A percentile compares a stretch with the other conserved stretches of the same genome.
Conservation (phyloP, 2,797 vertebrate genomes). For the Lepus townsendii region DNA sequence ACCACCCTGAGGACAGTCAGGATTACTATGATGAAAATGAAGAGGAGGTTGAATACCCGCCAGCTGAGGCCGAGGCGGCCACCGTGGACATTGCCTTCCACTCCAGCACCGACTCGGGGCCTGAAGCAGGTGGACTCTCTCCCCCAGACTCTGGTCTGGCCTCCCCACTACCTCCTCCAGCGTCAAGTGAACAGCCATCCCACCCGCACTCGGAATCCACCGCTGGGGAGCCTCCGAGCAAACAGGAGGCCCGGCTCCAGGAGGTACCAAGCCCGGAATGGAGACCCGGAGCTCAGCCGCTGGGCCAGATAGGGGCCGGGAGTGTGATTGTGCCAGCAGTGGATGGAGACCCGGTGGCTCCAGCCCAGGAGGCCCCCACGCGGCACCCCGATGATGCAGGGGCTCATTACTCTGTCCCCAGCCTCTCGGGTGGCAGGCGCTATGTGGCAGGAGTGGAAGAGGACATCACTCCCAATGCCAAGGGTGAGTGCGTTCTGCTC, state of each 20-base stretch:
- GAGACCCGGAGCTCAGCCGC: constrained; percentile 23
- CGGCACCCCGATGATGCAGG: constrained; percentile 77
- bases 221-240: not conserved
- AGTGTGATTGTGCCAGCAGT: not conserved
- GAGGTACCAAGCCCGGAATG: constrained; percentile 60
- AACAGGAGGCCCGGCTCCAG: constrained; percentile 63
- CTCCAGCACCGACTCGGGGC: not conserved
- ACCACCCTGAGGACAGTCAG: constrained; percentile 86
- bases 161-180: constrained; percentile 26
- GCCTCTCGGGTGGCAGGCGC: constrained; percentile 81
- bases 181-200: constrained; percentile 34
- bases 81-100: not conserved
- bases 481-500: constrained; percentile 89
- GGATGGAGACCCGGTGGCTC: constrained; percentile 8
- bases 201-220: constrained; percentile 57
- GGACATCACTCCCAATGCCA: constrained; percentile 89
- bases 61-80: constrained; percentile 42
- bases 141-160: constrained; percentile 8
- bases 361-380: not conserved
- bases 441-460: constrained; percentile 92
- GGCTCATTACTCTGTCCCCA: constrained; percentile 10
- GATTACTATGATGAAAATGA: constrained; percentile 84
- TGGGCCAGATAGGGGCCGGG: constrained; percentile 18
- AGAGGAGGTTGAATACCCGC: constrained; percentile 88
- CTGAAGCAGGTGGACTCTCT: not conserved